Evolutionary conservation across 2,888 invertebrate genomes (phyloP).

Genomic region (Desoria tigrina): DNA sequence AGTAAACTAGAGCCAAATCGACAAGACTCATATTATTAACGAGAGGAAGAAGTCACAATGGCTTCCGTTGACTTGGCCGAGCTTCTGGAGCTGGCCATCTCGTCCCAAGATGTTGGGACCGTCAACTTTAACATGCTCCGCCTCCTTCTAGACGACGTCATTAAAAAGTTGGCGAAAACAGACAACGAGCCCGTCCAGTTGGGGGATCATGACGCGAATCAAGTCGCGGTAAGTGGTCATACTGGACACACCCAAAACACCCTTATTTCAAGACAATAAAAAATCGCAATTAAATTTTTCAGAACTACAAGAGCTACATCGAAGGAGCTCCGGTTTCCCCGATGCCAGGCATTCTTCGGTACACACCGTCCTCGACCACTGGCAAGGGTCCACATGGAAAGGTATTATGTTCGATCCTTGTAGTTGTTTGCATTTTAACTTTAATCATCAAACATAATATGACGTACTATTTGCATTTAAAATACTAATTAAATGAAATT

Average conservation of each 20-base stretch:
- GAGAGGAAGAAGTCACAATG: too few relatives aligned
- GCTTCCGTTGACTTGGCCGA: too few relatives aligned
- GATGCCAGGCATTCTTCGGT: constrained; percentile 41
- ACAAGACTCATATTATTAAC: too few relatives aligned
- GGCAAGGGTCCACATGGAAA: background rate
- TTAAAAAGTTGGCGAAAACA: constrained; percentile 64
- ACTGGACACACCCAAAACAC: background rate
- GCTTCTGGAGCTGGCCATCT: constrained; percentile 70
- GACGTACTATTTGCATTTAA: too few relatives aligned
- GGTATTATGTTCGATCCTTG: too few relatives aligned
- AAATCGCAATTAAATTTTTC: background rate
- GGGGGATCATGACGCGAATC: constrained; percentile 61
- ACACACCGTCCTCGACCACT: too few relatives aligned
- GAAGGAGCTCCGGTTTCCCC: constrained; percentile 36
- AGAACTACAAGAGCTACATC: constrained; percentile 47
- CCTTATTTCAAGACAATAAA: background rate
- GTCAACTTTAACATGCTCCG: constrained; percentile 77
- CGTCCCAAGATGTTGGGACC: constrained; percentile 73
- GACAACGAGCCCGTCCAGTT: constrained; percentile 65
- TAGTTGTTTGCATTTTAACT: too few relatives aligned
- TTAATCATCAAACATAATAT: too few relatives aligned
- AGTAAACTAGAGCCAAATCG: too few relatives aligned
- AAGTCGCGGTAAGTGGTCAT: constrained; percentile 49
- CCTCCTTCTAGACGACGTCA: constrained; percentile 69
- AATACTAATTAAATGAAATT: too few relatives aligned